Base-by-base conservation (phyloP, 2,888 invertebrate genomes). In the Parnassius mnemosyne region DNA sequence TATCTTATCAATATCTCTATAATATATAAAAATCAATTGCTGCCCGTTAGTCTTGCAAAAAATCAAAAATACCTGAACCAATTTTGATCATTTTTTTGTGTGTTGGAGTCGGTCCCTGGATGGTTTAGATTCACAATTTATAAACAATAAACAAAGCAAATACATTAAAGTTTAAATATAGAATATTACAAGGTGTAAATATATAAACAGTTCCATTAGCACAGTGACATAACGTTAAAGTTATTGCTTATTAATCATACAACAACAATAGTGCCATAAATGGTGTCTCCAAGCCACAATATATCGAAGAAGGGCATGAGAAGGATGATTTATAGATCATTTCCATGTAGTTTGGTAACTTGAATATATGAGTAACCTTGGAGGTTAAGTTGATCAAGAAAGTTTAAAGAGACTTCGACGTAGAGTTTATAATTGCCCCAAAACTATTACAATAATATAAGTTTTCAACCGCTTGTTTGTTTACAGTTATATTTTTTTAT, bases 271-370 rank as follows among this genome's bases (percentile, higher is more conserved):
- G 50, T n/a, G 53, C 34, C 53, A 47, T 62, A 58, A 62, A 61
- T 53, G 54, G 53, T 57, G 49, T 62, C 49, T 50, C 43, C 50
- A n/a, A 53, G 42, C 46, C 57, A 50, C 49, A 25, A 47, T 51
- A 57, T 43, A 54, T 55, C 43, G 57, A 25, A 41, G 51, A 16
- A 53, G 43, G 50, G 53, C 49, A 44, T 42, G 49, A 42, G 42
- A 44, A 51, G 52, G 34, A 53, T 58, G 62, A 62, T 62, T 62
- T 58, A 62, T 58, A 58, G 54, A 50, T 61, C 57, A 61, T 61
- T 57, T 61, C 57, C 61, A 57, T 61, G 53, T 61, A 57, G 49
- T 53, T 57, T 46, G 56, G 25, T 51, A 42, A 43, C 62, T 52
- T 53, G 53, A 9, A 53, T 34, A 34, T 56, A 52, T 61, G 44